Conservation (phyloP, 2,888 invertebrate species). For the Cephus nigrinus region DNA sequence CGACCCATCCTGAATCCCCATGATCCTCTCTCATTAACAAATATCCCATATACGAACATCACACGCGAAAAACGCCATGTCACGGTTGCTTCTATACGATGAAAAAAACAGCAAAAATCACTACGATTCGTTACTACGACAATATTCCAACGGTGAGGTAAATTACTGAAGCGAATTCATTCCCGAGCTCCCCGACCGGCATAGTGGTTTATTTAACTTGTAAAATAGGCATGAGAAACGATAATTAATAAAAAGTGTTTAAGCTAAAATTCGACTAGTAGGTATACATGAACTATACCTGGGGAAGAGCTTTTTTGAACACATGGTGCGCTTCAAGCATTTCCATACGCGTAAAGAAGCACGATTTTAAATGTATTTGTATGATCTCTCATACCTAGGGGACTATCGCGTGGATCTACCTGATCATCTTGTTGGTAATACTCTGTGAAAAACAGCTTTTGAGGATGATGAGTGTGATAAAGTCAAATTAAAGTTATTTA, state of each 20-base stretch:
- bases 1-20: constrained; percentile 42
- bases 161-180: constrained; percentile 30
- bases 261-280: constrained; percentile 28
- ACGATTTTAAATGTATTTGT: background rate
- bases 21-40: constrained; percentile 38
- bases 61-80: background rate
- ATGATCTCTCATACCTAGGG: background rate
- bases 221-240: constrained; percentile 48
- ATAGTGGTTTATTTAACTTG: constrained; percentile 52
- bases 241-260: constrained; percentile 39
- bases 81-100: background rate
- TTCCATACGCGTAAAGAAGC: background rate
- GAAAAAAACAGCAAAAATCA: constrained; percentile 29
- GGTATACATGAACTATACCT: background rate
- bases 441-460: background rate
- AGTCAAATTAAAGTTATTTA: background rate
- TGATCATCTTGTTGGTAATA: background rate
- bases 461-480: background rate
- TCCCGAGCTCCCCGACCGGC: constrained; percentile 31
- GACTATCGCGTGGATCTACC: background rate
- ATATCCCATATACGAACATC: constrained; percentile 12
- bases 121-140: constrained; percentile 35
- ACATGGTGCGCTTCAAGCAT: background rate
- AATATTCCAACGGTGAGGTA: constrained; percentile 41
- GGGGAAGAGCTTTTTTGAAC: background rate